These are phyloP conservation scores for Zele albiditarsus DNA, from an alignment of 2,888 invertebrate genomes.

Conservation along the genomic window DNA sequence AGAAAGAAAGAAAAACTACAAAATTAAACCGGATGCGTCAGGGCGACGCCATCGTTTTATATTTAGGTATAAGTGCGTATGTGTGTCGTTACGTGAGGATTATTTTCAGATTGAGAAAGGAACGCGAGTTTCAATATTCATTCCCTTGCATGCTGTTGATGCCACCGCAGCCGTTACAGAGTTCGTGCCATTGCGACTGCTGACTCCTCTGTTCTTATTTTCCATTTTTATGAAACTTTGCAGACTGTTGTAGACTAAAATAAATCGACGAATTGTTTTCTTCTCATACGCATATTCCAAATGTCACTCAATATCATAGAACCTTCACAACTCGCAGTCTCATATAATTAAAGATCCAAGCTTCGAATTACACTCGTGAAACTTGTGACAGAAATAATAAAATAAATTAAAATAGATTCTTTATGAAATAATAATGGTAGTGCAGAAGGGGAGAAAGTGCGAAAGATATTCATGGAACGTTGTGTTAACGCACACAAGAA, in stretches of 20 bases:
- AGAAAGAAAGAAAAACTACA: constrained; percentile 24
- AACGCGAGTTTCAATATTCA: background rate
- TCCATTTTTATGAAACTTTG: background rate
- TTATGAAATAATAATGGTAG: background rate
- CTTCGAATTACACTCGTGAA: background rate
- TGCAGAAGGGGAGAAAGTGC: constrained; percentile 12
- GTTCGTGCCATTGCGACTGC: background rate
- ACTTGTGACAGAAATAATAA: background rate
- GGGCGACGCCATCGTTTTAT: constrained; percentile 56
- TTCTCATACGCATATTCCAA: background rate
- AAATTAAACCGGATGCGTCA: constrained; percentile 52
- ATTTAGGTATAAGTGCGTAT: constrained; percentile 67
- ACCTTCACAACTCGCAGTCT: background rate
- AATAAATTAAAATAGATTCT: background rate
- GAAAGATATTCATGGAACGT: constrained; percentile 6
- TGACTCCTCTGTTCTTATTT: background rate
- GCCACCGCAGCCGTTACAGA: background rate
- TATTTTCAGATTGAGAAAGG: constrained; percentile 64
- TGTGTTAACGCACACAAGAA: background rate
- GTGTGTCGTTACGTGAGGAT: constrained; percentile 66
- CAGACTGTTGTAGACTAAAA: background rate
- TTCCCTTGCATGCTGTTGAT: background rate
- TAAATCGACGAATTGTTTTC: background rate
- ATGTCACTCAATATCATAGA: background rate
- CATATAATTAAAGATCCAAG: background rate